phyloP scores from a whole-genome alignment of 2,888 invertebrate genomes.

The Odontothrips loti region DNA sequence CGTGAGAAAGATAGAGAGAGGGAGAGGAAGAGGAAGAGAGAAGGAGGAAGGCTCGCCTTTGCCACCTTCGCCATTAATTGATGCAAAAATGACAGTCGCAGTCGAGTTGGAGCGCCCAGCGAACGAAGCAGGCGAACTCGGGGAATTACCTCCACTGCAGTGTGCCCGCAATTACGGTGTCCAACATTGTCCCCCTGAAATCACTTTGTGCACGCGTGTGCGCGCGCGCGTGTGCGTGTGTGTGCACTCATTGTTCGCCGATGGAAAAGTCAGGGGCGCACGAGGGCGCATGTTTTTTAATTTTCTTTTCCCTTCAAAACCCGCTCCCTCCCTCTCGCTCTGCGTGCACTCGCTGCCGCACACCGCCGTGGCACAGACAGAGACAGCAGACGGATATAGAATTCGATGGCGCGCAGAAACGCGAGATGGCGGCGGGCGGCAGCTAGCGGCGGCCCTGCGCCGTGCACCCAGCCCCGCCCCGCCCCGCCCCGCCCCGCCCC shows the following conservation, averaged over 20 bases:
- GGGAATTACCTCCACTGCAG: neutral
- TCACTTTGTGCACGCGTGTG: neutral
- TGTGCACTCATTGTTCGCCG: neutral
- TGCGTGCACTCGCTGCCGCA: neutral
- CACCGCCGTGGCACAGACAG: no score
- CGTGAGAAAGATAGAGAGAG: neutral
- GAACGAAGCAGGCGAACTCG: neutral
- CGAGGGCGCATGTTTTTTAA: neutral
- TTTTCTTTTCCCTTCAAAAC: neutral
- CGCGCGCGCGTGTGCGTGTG: neutral
- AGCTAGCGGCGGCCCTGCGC: neutral
- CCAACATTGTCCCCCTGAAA: neutral
- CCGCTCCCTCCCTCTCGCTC: no score
- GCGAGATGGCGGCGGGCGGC: neutral
- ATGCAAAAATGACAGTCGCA: constrained; percentile 7
- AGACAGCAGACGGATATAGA: no score
- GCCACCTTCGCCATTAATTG: constrained; percentile 17
- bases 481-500: no score
- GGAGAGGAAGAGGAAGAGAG: neutral
- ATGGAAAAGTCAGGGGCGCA: neutral
- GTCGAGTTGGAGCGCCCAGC: neutral
- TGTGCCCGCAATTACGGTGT: neutral
- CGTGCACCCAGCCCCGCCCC: no score
- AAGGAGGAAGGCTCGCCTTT: neutral
- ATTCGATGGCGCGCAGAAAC: neutral